Percentiles rank a stretch among this genome's conserved stretches.
Conservation (phyloP, 2,797 vertebrate genomes). For the Yasuhikotakia modesta region DNA sequence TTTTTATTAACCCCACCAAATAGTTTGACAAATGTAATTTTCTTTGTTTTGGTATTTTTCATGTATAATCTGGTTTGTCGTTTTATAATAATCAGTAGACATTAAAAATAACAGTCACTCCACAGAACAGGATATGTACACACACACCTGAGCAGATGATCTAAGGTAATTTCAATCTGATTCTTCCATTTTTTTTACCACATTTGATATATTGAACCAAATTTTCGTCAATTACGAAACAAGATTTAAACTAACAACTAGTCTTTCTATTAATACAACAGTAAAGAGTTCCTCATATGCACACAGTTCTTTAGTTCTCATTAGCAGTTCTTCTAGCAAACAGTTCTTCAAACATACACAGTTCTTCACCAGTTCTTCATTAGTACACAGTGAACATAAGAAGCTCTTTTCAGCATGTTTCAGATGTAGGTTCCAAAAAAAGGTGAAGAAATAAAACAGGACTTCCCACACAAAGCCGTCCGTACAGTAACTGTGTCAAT, state of each 20-base stretch:
- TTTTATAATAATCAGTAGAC: not conserved
- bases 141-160: too few species aligned
- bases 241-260: too few species aligned
- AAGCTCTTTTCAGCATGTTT: conserved; percentile 12
- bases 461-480: conserved; percentile 11
- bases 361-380: not conserved
- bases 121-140: too few species aligned
- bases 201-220: too few species aligned
- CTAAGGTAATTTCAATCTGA: too few species aligned
- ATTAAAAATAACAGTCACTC: not conserved
- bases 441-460: conserved; percentile 28
- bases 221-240: too few species aligned
- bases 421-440: conserved; percentile 6
- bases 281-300: too few species aligned
- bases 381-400: conserved; percentile 8
- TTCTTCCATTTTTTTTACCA: too few species aligned
- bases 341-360: too few species aligned
- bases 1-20: not conserved
- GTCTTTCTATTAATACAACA: too few species aligned
- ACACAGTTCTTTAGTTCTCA: too few species aligned
- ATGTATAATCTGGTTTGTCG: not conserved
- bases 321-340: too few species aligned
- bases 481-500: conserved; percentile 5
- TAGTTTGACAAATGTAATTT: not conserved
- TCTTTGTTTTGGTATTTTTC: not conserved